Percentiles rank a stretch among this genome's conserved stretches.
These are phyloP conservation scores for Papio anubis DNA, from an alignment of 2,113 vertebrate species.

Conservation along the genomic window DNA sequence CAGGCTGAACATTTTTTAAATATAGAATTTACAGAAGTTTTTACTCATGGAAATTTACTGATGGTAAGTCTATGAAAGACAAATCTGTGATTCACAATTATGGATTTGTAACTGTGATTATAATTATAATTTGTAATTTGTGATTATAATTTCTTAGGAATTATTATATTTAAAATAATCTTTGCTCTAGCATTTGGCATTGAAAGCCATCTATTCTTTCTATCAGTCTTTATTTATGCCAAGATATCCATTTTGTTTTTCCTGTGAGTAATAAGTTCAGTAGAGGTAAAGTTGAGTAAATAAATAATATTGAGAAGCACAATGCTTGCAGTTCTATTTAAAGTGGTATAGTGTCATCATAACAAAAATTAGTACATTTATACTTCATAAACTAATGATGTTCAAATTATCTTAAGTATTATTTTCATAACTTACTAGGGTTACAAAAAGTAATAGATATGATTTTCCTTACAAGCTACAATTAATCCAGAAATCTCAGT, in stretches of 20 bases:
- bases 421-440: background rate
- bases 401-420: background rate
- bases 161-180: slow-evolving; percentile 32
- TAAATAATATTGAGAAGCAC: slow-evolving; percentile 26
- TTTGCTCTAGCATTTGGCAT: background rate
- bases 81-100: background rate
- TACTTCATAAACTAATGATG: background rate
- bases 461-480: slow-evolving; percentile 3
- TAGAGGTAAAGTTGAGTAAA: background rate
- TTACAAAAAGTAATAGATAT: slow-evolving; percentile 11
- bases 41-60: slow-evolving; percentile 1
- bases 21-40: background rate
- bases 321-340: background rate
- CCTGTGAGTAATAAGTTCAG: slow-evolving; percentile 32
- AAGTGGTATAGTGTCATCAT: background rate
- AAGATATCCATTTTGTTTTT: slow-evolving; percentile 49
- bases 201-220: background rate
- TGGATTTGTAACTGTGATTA: background rate
- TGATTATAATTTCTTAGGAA: slow-evolving; percentile 26
- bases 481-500: slow-evolving; percentile 23
- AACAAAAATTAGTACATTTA: background rate
- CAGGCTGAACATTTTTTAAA: background rate
- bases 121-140: background rate
- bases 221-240: background rate
- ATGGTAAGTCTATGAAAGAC: background rate